These are phyloP conservation scores for Masnerella sp. DNA, from an alignment of 2,888 invertebrate species.

Conservation along the genomic window DNA sequence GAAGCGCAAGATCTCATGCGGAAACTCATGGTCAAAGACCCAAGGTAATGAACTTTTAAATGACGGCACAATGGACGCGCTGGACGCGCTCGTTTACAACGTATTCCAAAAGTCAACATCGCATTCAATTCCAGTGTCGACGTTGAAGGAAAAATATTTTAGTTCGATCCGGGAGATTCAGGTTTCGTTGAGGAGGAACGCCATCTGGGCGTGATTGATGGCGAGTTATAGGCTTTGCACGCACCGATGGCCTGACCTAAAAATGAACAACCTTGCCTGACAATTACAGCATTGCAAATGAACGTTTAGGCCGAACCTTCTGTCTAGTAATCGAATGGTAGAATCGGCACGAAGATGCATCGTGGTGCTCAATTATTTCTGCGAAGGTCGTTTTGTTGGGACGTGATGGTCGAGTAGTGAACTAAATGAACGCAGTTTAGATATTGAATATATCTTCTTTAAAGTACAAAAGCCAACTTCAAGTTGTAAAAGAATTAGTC, in stretches of 20 bases:
- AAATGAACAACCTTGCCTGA: conserved; percentile 28
- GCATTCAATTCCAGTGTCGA: too few species aligned
- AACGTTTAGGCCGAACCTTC: conserved; percentile 33
- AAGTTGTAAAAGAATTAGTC: too few species aligned
- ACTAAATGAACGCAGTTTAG: too few species aligned
- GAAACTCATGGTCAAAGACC: conserved; percentile 93
- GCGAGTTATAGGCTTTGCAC: conserved; percentile 1
- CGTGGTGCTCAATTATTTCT: conserved; percentile 24
- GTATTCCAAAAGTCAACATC: background rate
- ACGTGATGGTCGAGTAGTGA: too few species aligned
- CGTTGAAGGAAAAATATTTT: too few species aligned
- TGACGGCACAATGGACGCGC: background rate
- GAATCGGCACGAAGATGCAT: conserved; percentile 35
- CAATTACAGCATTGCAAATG: conserved; percentile 30
- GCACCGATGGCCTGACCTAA: conserved; percentile 36
- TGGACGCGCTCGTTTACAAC: background rate
- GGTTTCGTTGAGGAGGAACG: background rate
- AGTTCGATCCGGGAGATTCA: too few species aligned
- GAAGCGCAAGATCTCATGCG: conserved; percentile 94
- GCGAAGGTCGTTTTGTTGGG: too few species aligned
- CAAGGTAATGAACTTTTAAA: conserved; percentile 82
- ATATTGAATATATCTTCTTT: too few species aligned
- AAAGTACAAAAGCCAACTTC: too few species aligned
- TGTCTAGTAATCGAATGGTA: conserved; percentile 32
- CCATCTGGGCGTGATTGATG: background rate